Base-by-base conservation (phyloP, 2,113 vertebrate species). In the Mesitornis unicolor region DNA sequence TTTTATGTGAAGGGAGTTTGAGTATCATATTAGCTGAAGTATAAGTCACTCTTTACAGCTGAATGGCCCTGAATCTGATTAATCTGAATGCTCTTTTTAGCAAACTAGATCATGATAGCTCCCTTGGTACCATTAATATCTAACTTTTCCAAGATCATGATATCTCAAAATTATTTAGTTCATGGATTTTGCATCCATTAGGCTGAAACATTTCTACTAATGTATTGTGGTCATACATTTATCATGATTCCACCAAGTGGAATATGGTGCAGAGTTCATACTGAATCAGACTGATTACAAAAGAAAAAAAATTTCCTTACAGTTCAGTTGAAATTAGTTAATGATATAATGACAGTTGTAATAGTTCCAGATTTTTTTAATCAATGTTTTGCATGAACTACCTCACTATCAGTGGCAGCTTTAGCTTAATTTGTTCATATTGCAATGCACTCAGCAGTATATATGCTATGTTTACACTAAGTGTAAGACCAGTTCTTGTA, bases 71-170 rank as follows among this genome's bases (percentile, higher is more conserved):
- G 84, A 96, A 92, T 95, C 84, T 89, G 90, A 95, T 96, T 94
- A 92, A 96, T 95, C 84, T 68, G 68, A 96, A 91, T 70, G 57
- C 75, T 94, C 68, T 77, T 96, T 97, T 95, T 94, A 94, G 92
- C 76, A 91, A 94, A 97, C 89, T 92, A 70, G 90, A 88, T 95
- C 85, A 42, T 94, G 96, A 96, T 89, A 93, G 69, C 65, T 97
- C 95, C 94, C 95, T 79, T 57, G 92, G 75, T 93, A 45, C 63
- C 78, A 87, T 76, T 93, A 96, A 94, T 95, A 94, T 91, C 79
- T 88, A 93, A 68, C 69, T 48, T 48, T 96, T 95, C 86, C 85
- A 95, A 80, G 93, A 94, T 89, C 77, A 84, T 71, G 76, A 59
- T 96, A 92, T 82, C 88, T 88, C 79, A 96, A 50, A 94, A 84